A percentile compares a stretch with the other conserved stretches of the same genome.
Conservation (phyloP, 2,113 vertebrate species). For the Pachyramphus minor region DNA sequence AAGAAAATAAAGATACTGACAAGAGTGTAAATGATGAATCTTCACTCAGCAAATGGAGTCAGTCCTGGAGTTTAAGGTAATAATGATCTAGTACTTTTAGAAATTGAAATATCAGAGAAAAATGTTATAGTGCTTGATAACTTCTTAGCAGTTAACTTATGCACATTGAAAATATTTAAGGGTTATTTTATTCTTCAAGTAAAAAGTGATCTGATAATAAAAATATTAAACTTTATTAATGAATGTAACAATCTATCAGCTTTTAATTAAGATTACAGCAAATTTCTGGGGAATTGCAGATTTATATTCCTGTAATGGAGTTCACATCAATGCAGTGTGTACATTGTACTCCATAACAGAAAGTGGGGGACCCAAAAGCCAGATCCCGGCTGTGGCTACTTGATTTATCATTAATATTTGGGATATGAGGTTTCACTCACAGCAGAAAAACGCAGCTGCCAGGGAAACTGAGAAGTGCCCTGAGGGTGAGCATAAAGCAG, state of each 20-base stretch:
- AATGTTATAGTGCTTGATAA: not conserved
- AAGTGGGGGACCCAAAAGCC: not conserved
- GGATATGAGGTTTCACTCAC: not conserved
- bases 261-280: not conserved
- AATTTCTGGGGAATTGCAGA: not conserved
- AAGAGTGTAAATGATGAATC: not conserved
- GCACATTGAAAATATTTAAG: not conserved
- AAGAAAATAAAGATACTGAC: not conserved
- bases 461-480: not conserved
- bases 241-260: not conserved
- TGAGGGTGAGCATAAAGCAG: not conserved
- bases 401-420: not conserved
- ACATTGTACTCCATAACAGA: not conserved
- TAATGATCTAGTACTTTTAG: not conserved
- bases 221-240: not conserved
- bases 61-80: not conserved
- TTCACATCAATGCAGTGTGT: not conserved
- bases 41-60: not conserved
- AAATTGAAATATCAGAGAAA: not conserved
- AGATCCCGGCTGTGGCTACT: not conserved
- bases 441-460: not conserved
- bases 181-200: not conserved
- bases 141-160: not conserved
- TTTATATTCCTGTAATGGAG: not conserved
- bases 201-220: not conserved